Evolutionary conservation across 2,888 invertebrate genomes (phyloP).

Genomic region (Meteorus cinctellus): DNA sequence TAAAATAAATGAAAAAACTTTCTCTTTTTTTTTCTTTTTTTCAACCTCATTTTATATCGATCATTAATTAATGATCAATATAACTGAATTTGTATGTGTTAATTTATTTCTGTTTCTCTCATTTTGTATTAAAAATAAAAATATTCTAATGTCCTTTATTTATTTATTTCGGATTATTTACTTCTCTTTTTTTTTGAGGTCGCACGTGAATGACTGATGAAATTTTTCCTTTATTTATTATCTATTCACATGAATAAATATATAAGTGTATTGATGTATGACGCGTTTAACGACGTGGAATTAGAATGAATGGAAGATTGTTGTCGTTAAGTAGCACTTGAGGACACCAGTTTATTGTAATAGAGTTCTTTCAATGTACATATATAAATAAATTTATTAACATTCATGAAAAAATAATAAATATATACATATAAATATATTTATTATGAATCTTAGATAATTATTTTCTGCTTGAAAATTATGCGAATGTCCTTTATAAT

Average conservation of each 20-base stretch:
- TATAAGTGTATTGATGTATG: slow-evolving; percentile 19
- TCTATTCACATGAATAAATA: slow-evolving; percentile 9
- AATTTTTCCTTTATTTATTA: slow-evolving; percentile 29
- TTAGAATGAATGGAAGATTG: slow-evolving; percentile 55
- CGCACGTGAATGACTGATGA: neutral
- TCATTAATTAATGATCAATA: no score
- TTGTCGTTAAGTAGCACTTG: slow-evolving; percentile 49
- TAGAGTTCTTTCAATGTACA: slow-evolving; percentile 22
- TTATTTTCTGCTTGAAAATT: neutral
- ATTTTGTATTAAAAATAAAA: neutral
- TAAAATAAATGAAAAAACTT: neutral
- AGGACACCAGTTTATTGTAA: slow-evolving; percentile 35
- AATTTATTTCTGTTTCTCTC: no score
- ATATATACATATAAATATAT: neutral
- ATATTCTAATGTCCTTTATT: neutral
- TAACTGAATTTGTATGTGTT: no score
- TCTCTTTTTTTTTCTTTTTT: neutral
- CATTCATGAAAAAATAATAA: neutral
- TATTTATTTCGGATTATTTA: neutral
- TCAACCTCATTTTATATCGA: neutral
- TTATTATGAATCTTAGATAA: neutral
- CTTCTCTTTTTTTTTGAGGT: neutral
- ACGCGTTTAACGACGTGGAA: slow-evolving; percentile 51
- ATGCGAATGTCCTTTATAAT: no score
- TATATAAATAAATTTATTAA: neutral